These are phyloP conservation scores for Platichthys stellatus DNA, from an alignment of 2,113 vertebrate genomes.

Conservation along the genomic window DNA sequence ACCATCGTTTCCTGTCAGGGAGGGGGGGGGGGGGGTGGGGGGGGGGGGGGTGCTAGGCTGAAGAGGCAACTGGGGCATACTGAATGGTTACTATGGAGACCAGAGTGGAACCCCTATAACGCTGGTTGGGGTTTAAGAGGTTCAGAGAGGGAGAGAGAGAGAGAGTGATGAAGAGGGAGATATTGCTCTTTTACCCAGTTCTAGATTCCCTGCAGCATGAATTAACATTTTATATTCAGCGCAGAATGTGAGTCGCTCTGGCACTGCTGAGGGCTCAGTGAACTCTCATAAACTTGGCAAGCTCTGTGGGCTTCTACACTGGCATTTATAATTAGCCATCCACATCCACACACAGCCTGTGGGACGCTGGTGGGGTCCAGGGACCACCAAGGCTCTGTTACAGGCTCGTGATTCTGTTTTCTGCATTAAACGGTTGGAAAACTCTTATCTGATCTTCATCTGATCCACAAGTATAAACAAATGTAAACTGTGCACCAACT, in stretches of 20 bases:
- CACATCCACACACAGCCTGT: conserved; percentile 56
- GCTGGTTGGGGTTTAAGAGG: conserved; percentile 45
- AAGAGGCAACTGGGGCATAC: conserved; percentile 55
- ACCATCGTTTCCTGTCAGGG: conserved; percentile 47
- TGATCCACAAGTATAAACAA: too few relatives aligned
- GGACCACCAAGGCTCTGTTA: conserved; percentile 22
- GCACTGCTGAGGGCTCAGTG: conserved; percentile 74
- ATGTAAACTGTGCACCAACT: too few relatives aligned
- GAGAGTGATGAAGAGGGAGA: conserved; percentile 26
- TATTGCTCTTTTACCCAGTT: conserved; percentile 70
- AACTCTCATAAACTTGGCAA: conserved; percentile 80
- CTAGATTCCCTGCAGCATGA: conserved; percentile 73
- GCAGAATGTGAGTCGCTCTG: conserved; percentile 69
- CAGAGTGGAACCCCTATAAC: conserved; percentile 50
- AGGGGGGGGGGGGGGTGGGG: neutral
- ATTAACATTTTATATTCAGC: conserved; percentile 83
- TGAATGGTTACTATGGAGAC: conserved; percentile 70
- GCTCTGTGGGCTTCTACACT: conserved; percentile 65
- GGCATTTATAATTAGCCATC: conserved; percentile 75
- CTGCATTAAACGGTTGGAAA: neutral
- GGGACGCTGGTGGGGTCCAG: conserved; percentile 37
- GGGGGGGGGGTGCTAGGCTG: conserved; percentile 8
- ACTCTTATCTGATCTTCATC: neutral
- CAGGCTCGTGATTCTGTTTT: neutral
- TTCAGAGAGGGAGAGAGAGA: conserved; percentile 25